These are phyloP conservation scores for Phenacoccus solenopsis DNA, from an alignment of 1,140 invertebrate genomes.

Conservation along the genomic window DNA sequence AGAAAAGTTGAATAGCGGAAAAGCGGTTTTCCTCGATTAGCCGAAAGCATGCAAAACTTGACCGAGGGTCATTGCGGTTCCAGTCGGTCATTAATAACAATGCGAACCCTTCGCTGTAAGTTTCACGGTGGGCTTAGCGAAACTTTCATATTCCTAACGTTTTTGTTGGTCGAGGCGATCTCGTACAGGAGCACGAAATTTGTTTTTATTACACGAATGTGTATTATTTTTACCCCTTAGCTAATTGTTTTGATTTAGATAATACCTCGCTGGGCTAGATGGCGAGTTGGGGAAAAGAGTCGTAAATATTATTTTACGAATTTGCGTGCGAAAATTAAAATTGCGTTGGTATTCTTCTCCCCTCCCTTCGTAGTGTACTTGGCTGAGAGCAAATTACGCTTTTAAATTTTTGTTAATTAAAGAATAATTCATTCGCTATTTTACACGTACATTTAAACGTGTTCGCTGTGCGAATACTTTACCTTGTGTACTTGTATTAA, in stretches of 20 bases:
- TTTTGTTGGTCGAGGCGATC: neutral
- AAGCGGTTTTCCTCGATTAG: slow-evolving; percentile 17
- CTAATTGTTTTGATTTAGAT: neutral
- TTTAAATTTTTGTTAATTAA: neutral
- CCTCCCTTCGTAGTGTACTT: neutral
- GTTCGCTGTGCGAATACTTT: neutral
- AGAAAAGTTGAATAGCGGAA: slow-evolving; percentile 16
- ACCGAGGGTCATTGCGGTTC: slow-evolving; percentile 15
- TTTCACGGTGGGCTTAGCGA: neutral
- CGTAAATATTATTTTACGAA: neutral
- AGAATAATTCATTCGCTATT: neutral
- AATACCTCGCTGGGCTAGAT: neutral
- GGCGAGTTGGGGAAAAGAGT: neutral
- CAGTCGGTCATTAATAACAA: slow-evolving; percentile 12
- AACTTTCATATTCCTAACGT: slow-evolving; percentile 7
- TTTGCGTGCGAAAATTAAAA: neutral
- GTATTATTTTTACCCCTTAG: neutral
- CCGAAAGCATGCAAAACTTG: slow-evolving; percentile 13
- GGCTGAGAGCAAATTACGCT: neutral
- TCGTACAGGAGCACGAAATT: neutral
- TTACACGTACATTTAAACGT: neutral
- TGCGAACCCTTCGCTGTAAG: neutral
- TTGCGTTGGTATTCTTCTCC: neutral
- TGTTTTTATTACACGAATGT: neutral
- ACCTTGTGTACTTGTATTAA: too few species aligned